Percentiles rank a stretch among this genome's conserved stretches.
phyloP scores from a whole-genome alignment of 1,140 invertebrate species.

The Lethrus apterus region DNA sequence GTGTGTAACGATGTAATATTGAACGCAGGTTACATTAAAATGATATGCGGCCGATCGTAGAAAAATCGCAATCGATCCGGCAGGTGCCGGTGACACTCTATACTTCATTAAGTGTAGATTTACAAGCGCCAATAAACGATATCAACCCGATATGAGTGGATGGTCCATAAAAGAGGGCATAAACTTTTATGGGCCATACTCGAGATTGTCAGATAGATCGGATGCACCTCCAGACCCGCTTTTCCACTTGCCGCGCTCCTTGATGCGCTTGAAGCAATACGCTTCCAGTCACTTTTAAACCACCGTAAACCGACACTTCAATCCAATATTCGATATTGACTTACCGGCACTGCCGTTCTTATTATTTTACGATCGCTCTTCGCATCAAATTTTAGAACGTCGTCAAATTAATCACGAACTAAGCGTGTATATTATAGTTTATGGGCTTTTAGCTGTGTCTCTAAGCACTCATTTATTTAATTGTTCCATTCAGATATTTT shows the following conservation, averaged over 20 bases:
- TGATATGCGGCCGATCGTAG: too few relatives aligned
- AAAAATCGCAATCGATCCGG: too few relatives aligned
- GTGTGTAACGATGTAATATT: too few relatives aligned
- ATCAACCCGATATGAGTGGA: slow-evolving; percentile 32
- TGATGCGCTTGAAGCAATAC: slow-evolving; percentile 4
- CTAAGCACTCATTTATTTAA: too few relatives aligned
- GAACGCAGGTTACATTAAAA: too few relatives aligned
- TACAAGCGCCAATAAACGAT: slow-evolving; percentile 36
- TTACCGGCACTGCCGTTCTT: slow-evolving; percentile 4
- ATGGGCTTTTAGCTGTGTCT: too few relatives aligned
- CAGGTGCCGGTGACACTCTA: slow-evolving; percentile 33
- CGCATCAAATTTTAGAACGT: slow-evolving; percentile 5
- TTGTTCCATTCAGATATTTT: too few relatives aligned
- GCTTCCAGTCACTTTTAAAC: slow-evolving; percentile 11
- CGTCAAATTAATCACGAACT: too few relatives aligned
- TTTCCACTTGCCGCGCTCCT: slow-evolving; percentile 10
- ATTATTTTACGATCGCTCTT: not conserved
- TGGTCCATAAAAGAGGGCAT: slow-evolving; percentile 32
- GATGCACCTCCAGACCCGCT: slow-evolving; percentile 9
- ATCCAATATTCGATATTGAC: slow-evolving; percentile 10
- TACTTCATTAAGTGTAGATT: slow-evolving; percentile 34
- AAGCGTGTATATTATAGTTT: too few relatives aligned
- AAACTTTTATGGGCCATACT: slow-evolving; percentile 34
- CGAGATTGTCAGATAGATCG: slow-evolving; percentile 20
- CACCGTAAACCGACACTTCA: slow-evolving; percentile 9